A percentile compares a stretch with the other conserved stretches of the same genome.
Evolutionary conservation across 2,888 invertebrate genomes (phyloP).

Genomic region (Celastrina argiolus): DNA sequence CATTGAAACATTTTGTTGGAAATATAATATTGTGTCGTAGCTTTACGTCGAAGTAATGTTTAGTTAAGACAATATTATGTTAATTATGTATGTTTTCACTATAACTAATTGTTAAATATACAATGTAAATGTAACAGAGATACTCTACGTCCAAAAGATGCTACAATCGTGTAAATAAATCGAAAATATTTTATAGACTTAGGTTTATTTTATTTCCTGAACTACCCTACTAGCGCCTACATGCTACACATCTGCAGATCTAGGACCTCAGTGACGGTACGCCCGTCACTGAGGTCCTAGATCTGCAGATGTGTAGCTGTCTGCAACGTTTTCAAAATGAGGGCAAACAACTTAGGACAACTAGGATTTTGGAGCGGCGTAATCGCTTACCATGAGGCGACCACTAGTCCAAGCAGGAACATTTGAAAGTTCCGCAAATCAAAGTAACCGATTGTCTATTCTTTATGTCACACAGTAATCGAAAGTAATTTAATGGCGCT

Average conservation of each 20-base stretch:
- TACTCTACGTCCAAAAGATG: conserved; percentile 22
- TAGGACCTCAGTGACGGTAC: no score
- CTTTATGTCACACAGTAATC: no score
- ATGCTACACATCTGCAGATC: neutral
- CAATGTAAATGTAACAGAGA: conserved; percentile 14
- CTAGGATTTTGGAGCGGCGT: no score
- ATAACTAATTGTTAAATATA: neutral
- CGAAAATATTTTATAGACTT: conserved; percentile 26
- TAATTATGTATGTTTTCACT: neutral
- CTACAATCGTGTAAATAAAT: conserved; percentile 25
- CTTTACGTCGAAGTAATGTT: neutral
- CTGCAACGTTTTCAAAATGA: no score
- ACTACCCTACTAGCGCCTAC: neutral
- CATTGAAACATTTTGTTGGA: neutral
- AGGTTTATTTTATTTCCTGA: neutral
- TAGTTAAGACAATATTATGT: neutral
- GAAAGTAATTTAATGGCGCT: no score
- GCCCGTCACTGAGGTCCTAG: no score
- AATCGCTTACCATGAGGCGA: no score
- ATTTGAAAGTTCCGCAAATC: no score
- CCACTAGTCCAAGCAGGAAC: no score
- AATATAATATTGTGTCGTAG: conserved; percentile 6
- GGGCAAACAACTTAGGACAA: no score
- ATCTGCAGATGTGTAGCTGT: no score
- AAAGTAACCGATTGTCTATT: no score